A percentile compares a stretch with the other conserved stretches of the same genome.
phyloP scores from a whole-genome alignment of 2,113 vertebrate genomes.

The Cricetomys ansorgei region DNA sequence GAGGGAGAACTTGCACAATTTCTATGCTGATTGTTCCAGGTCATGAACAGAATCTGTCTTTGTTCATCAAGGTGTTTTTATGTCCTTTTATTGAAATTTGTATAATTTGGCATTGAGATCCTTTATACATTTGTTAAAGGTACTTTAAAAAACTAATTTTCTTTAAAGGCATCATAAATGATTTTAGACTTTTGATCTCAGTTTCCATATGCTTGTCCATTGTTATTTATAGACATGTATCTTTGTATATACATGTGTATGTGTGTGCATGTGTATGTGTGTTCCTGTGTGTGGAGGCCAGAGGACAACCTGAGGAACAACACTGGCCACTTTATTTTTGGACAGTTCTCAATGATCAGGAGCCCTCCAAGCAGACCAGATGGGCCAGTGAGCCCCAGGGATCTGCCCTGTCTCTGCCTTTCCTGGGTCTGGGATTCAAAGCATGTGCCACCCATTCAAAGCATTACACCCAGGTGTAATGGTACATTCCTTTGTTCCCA shows the following conservation, averaged over 20 bases:
- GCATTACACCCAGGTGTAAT: background rate
- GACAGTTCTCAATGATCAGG: background rate
- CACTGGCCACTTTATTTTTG: background rate
- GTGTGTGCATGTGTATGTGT: no score
- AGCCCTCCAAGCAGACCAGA: background rate
- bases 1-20: background rate
- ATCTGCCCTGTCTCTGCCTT: background rate
- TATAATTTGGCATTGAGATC: background rate
- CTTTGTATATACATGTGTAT: background rate
- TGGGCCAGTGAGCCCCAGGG: background rate
- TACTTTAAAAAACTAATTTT: background rate
- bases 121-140: background rate
- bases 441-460: background rate
- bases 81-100: background rate
- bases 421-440: background rate
- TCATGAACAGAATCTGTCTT: background rate
- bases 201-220: background rate
- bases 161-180: background rate
- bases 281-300: background rate
- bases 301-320: background rate
- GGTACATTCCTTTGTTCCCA: background rate
- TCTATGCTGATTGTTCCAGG: background rate
- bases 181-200: background rate
- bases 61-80: background rate
- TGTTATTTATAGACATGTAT: background rate